Conservation (phyloP, 2,888 invertebrate species). For the Petrolisthes cinctipes region DNA sequence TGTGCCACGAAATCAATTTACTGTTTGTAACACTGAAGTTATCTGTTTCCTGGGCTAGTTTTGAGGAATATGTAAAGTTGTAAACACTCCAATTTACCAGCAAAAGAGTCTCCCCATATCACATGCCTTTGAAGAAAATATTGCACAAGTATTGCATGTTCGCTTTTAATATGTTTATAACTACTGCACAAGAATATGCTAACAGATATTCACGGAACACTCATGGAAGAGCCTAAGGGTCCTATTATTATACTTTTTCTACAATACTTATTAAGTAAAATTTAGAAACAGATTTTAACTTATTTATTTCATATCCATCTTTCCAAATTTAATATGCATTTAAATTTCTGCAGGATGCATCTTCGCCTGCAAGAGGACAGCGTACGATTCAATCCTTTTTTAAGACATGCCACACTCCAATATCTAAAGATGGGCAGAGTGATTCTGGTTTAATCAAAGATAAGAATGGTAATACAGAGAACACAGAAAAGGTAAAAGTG, state of each 20-base stretch:
- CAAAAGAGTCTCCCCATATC: too few species aligned
- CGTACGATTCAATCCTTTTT: constrained; percentile 33
- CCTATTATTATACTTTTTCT: too few species aligned
- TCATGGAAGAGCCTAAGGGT: too few species aligned
- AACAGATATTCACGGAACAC: too few species aligned
- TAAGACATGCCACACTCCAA: constrained; percentile 2
- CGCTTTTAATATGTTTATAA: too few species aligned
- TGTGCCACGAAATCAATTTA: too few species aligned
- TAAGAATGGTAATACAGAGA: neutral
- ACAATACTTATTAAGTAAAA: too few species aligned
- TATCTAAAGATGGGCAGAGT: neutral
- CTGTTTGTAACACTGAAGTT: neutral
- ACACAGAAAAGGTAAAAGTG: constrained; percentile 13
- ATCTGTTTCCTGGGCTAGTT: neutral
- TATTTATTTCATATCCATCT: neutral
- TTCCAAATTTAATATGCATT: neutral
- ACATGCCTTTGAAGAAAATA: too few species aligned
- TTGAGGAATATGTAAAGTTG: too few species aligned
- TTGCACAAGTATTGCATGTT: too few species aligned
- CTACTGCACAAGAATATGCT: too few species aligned
- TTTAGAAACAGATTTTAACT: neutral
- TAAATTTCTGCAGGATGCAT: constrained; percentile 17
- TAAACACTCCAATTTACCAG: too few species aligned
- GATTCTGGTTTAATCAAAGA: neutral
- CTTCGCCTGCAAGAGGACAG: constrained; percentile 31